These are phyloP conservation scores for Anticlea derivata DNA, from an alignment of 2,888 invertebrate genomes.

Conservation along the genomic window DNA sequence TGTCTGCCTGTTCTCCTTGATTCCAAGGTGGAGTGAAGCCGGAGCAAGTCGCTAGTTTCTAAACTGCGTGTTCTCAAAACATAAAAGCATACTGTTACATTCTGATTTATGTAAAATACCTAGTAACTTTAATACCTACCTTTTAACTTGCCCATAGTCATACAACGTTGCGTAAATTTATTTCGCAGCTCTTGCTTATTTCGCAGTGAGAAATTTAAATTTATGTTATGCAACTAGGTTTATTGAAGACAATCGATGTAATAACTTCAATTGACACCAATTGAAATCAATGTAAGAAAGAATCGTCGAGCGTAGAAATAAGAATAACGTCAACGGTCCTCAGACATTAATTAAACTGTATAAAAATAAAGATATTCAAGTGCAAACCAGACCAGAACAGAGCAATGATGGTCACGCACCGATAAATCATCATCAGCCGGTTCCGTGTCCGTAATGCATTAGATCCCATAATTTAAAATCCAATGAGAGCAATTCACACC, in stretches of 20 bases:
- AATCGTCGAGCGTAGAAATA: constrained; percentile 8
- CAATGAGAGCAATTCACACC: too few relatives aligned
- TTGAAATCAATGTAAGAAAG: constrained; percentile 25
- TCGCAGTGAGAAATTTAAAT: constrained; percentile 6
- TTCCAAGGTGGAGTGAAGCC: background rate
- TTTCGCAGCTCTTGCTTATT: constrained; percentile 4
- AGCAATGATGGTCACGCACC: constrained; percentile 14
- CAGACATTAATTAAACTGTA: constrained; percentile 6
- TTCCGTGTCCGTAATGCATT: constrained; percentile 10
- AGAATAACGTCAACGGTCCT: constrained; percentile 11
- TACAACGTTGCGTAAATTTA: constrained; percentile 11
- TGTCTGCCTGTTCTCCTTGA: background rate
- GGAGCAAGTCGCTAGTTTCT: constrained; percentile 7
- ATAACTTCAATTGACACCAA: constrained; percentile 26
- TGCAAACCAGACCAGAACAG: constrained; percentile 16
- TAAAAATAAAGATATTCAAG: constrained; percentile 3
- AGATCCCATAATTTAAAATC: background rate
- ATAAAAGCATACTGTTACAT: constrained; percentile 18
- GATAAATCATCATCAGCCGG: constrained; percentile 16
- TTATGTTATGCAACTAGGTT: constrained; percentile 3
- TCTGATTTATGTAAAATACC: constrained; percentile 10
- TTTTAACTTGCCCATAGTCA: constrained; percentile 4
- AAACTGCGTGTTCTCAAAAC: constrained; percentile 29
- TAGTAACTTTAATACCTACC: constrained; percentile 1
- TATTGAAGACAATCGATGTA: constrained; percentile 24